These are phyloP conservation scores for Cheilosia vernalis DNA, from an alignment of 2,888 invertebrate species.

Conservation along the genomic window DNA sequence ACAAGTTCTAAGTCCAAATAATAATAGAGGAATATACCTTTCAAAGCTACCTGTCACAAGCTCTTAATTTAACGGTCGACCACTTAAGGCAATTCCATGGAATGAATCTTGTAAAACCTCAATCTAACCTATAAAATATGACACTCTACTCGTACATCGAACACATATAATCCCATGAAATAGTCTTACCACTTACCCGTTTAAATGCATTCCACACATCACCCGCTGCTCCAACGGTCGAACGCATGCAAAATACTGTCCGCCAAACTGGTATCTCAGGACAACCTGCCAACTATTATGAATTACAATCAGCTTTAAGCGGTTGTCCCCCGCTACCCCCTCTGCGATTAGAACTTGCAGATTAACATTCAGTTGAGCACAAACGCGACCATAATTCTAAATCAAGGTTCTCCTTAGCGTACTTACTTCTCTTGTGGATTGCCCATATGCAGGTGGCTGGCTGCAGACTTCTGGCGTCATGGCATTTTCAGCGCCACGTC, in stretches of 20 bases:
- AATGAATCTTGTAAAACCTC: slow-evolving; percentile 12
- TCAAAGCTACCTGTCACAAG: background rate
- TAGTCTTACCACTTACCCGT: slow-evolving; percentile 18
- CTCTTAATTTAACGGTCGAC: background rate
- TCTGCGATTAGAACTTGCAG: slow-evolving; percentile 21
- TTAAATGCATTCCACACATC: slow-evolving; percentile 34
- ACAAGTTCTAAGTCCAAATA: background rate
- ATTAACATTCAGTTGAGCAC: slow-evolving; percentile 9
- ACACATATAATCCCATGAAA: slow-evolving; percentile 26
- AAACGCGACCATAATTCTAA: slow-evolving; percentile 47
- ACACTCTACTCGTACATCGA: slow-evolving; percentile 1
- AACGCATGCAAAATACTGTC: slow-evolving; percentile 7
- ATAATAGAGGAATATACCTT: background rate
- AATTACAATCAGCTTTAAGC: slow-evolving; percentile 38
- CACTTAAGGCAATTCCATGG: background rate
- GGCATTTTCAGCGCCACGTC: slow-evolving; percentile 5
- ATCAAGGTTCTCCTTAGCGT: slow-evolving; percentile 39
- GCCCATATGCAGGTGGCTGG: slow-evolving; percentile 25
- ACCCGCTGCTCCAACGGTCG: background rate
- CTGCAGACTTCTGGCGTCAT: background rate
- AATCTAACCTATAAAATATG: slow-evolving; percentile 26
- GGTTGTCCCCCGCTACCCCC: background rate
- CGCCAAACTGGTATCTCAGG: slow-evolving; percentile 8
- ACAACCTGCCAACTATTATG: slow-evolving; percentile 39
- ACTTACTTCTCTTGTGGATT: slow-evolving; percentile 14